Base-by-base conservation (phyloP, 2,797 vertebrate species). In the Anniella stebbinsi region DNA sequence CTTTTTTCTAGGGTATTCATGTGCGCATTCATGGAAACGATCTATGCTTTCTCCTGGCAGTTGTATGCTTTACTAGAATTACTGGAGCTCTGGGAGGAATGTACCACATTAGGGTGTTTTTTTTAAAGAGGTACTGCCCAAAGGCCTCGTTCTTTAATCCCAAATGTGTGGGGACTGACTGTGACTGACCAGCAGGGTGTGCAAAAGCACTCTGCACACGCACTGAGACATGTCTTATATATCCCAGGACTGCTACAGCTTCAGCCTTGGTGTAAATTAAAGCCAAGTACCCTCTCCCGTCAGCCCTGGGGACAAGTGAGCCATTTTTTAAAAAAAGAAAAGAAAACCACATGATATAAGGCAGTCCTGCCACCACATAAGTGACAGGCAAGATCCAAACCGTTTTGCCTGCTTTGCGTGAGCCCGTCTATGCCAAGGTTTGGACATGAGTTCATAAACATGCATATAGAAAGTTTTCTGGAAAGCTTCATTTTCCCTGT, bases 401-500 rank as follows among this genome's bases (percentile, higher is more conserved):
- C 36, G 28, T 57, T n/a, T 10, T 70, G 11, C 33, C 6, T 9
- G 9, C 67, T 63, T 57, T 60, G 54, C 48, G 21, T n/a, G 70
- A 4, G n/a, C 41, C 17, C 3, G 10, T 51, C 89, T 88, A 87
- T 60, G 66, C 36, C 13, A 51, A 41, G 48, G 3, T 17, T 41
- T 51, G 41, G 8, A 18, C 9, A 4, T 70, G 18, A 45, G 4
- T 67, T 75, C 28, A 15, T 75, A 73, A 87, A 41, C 69, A 36
- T 12, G 9, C 18, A 45, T 1, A 33, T 28, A 60, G 85, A 90
- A 75, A 10, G 36, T 93, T 94, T 95, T 92, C 80, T 36, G 80
- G 97, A 97, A 97, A 98, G 98, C 97, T 98, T 97, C 97, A 98
- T 97, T 97, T 97, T 97, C 95, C 96, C 95, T 92, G 95, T 92